A percentile compares a stretch with the other conserved stretches of the same genome.
phyloP scores from a whole-genome alignment of 2,888 invertebrate species.

The Buathra laborator region DNA sequence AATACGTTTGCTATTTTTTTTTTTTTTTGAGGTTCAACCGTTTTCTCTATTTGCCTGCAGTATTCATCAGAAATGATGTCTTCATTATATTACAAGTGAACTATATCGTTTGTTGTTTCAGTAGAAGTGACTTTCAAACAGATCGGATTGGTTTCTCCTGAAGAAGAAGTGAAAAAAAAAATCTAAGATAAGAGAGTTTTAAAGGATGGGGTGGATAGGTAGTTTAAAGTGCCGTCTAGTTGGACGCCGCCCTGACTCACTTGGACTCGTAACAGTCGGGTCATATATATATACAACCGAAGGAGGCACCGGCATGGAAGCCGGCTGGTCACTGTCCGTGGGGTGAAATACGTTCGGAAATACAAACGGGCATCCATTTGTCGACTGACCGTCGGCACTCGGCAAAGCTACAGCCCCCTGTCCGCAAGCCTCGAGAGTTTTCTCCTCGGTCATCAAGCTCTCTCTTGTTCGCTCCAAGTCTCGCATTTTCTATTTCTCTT shows the following conservation, averaged over 20 bases:
- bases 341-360: constrained; percentile 79
- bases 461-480: constrained; percentile 12
- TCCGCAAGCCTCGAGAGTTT: constrained; percentile 36
- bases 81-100: background rate
- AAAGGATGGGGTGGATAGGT: constrained; percentile 39
- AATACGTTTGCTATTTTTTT: background rate
- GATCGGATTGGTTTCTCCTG: constrained; percentile 25
- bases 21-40: background rate
- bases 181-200: constrained; percentile 39
- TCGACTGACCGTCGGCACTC: constrained; percentile 78
- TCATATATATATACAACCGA: constrained; percentile 23
- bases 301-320: constrained; percentile 34
- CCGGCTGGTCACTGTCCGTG: constrained; percentile 76
- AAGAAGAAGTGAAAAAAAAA: background rate
- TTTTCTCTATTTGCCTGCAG: background rate
- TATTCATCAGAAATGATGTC: background rate
- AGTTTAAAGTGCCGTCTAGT: constrained; percentile 49
- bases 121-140: constrained; percentile 14
- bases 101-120: background rate
- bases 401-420: constrained; percentile 38
- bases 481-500: constrained; percentile 53
- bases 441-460: constrained; percentile 36
- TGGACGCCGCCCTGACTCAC: constrained; percentile 41
- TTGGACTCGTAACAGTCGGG: constrained; percentile 14
- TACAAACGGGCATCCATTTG: constrained; percentile 82